Evolutionary conservation across 2,888 invertebrate genomes (phyloP), one percentile per base, ranked within the genome.

Genomic region (Elysia crispata): DNA sequence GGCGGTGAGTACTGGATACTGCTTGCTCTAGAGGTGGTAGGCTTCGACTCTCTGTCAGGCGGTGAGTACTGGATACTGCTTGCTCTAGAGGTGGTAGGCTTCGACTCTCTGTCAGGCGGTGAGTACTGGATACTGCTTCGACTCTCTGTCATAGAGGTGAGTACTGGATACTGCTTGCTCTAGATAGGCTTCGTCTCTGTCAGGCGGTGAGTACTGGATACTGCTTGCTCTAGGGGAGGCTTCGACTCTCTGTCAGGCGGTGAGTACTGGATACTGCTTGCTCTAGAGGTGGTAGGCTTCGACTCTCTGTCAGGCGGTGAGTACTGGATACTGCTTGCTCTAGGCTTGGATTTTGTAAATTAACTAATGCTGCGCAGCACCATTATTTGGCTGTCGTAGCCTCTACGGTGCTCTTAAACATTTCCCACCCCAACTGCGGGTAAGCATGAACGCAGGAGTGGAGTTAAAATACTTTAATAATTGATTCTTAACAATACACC

Each of bases 1-100:
- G 91, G 91, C 85, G 86, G 91, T 91, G 78, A 84, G 85, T 79
- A 41, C 41, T 41, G 5, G 41, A n/a, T n/a, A n/a, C n/a, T n/a
- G n/a, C n/a, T n/a, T n/a, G n/a, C n/a, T n/a, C n/a, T n/a, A 89
- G 96, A 96, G 82, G 94, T 94, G 0, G 94, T 98, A 73, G 95
- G 78, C 3, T 89, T 91, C 80, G 78, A 57, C 8, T 91, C 91
- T 1, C 73, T 77, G 23, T 87, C 89, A 81, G 91, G 91, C 85
- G 86, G 91, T 91, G 78, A 84, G 85, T 79, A 41, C 41, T 41
- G 5, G 41, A n/a, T n/a, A n/a, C n/a, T n/a, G n/a, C n/a, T n/a
- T n/a, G n/a, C n/a, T n/a, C n/a, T n/a, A 89, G 96, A 96, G 82
- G 94, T 94, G 0, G 94, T 98, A 73, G 95, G 78, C 3, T 89